Conservation (phyloP, 2,888 invertebrate genomes). For the Liodrosophila aerea region DNA sequence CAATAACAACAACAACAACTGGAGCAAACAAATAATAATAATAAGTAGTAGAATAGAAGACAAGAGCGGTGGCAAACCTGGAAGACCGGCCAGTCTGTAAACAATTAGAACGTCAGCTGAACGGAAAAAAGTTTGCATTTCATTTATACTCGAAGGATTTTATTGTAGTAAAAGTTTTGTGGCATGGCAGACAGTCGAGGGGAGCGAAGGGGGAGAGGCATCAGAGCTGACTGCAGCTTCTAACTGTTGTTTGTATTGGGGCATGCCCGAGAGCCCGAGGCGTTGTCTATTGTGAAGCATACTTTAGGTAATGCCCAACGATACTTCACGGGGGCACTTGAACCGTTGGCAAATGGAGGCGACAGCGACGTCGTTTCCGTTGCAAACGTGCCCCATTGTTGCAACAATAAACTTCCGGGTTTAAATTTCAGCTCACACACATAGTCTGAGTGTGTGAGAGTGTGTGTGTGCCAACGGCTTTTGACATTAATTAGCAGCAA, state of each 20-base stretch:
- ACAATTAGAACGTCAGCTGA: conserved; percentile 75
- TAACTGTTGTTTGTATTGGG: neutral
- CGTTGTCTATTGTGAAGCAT: conserved; percentile 20
- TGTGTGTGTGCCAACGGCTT: conserved; percentile 49
- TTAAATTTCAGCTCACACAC: conserved; percentile 64
- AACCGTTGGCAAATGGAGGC: neutral
- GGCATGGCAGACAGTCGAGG: conserved; percentile 1
- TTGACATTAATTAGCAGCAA: conserved; percentile 73
- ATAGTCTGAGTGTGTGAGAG: conserved; percentile 10
- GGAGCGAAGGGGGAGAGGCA: neutral
- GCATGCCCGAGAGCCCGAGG: neutral
- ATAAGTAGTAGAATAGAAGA: conserved; percentile 6
- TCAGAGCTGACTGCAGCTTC: conserved; percentile 3
- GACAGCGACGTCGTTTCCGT: conserved; percentile 47
- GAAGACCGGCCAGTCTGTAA: conserved; percentile 55
- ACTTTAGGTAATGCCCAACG: conserved; percentile 13
- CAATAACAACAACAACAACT: conserved; percentile 24
- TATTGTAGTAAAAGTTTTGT: conserved; percentile 57
- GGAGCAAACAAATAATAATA: too few relatives aligned
- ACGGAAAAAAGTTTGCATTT: conserved; percentile 77
- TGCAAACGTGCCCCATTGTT: conserved; percentile 60
- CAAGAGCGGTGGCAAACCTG: conserved; percentile 25
- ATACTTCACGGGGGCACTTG: conserved; percentile 12
- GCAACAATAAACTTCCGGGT: conserved; percentile 71
- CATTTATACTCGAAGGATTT: conserved; percentile 71